Evolutionary conservation across 2,888 invertebrate species (phyloP), one percentile per base, ranked within the genome.

Genomic region (Elmis aenea): DNA sequence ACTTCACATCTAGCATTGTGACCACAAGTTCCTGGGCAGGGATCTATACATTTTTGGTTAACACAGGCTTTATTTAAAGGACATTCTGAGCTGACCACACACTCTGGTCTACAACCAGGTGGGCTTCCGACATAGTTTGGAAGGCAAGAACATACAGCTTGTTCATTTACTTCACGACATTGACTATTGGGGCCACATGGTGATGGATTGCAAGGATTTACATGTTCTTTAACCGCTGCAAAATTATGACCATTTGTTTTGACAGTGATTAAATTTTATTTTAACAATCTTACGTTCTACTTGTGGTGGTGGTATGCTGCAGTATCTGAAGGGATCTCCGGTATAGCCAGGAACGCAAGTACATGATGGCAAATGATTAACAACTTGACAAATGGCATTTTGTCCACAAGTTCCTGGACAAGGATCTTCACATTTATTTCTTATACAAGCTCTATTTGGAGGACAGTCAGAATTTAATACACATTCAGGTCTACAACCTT

Each of bases 31-130:
- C 81, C 80, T 10, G 74, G 74, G 52, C 86, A 86, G 10, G 86
- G 85, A 61, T 86, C 79, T 2, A 70, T 59, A 55, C 87, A 87
- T 66, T 83, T 84, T 55, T 80, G 81, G 50, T 75, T 74, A 23
- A 81, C 71, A 58, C 90, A 90, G 31, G 86, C 81, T 55, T 72
- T 78, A 50, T 82, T 71, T 38, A 71, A 54, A 1, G 77, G 59
- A 61, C 87, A 87, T 49, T 87, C 87, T 32, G 76, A 77, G 60
- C 82, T 88, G 10, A 80, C 72, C 11, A 85, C 72, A 61, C 88
- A 88, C 69, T 88, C 86, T 1, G 86, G 87, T 46, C 82, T 75
- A 56, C 87, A 87, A 12, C 81, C 80, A 55, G 80, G 81, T 18
- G 87, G 85, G 67, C 85, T 82, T 24, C 87, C 87, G 37, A 76